Evolutionary conservation across 2,888 invertebrate species (phyloP).

Genomic region (Cephus pulcher): DNA sequence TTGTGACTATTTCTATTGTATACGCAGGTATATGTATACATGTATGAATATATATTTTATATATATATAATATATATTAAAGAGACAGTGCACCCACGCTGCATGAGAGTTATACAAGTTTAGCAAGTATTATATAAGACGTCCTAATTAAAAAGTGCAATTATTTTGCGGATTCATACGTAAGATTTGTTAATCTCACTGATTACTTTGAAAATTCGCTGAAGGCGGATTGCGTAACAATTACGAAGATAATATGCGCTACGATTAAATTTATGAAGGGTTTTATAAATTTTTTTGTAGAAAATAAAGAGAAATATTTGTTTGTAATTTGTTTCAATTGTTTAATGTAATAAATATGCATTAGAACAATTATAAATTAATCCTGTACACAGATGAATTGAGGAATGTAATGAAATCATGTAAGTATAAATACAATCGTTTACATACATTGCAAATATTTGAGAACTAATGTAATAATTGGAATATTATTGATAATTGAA

Average conservation of each 20-base stretch:
- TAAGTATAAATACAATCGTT: neutral
- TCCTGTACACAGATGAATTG: neutral
- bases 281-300: neutral
- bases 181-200: neutral
- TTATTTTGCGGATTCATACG: no score
- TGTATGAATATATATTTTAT: neutral
- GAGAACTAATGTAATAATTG: neutral
- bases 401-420: neutral
- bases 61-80: constrained; percentile 13
- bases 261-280: neutral
- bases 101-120: neutral
- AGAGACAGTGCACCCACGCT: constrained; percentile 11
- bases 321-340: neutral
- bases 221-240: neutral
- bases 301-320: neutral
- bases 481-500: neutral
- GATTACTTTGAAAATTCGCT: neutral
- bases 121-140: neutral
- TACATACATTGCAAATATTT: neutral
- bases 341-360: neutral
- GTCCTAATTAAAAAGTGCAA: neutral
- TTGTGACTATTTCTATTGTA: neutral
- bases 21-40: constrained; percentile 6
- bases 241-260: neutral
- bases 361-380: neutral